Base-by-base conservation (phyloP, 2,113 vertebrate genomes). In the Atractosteus spatula region DNA sequence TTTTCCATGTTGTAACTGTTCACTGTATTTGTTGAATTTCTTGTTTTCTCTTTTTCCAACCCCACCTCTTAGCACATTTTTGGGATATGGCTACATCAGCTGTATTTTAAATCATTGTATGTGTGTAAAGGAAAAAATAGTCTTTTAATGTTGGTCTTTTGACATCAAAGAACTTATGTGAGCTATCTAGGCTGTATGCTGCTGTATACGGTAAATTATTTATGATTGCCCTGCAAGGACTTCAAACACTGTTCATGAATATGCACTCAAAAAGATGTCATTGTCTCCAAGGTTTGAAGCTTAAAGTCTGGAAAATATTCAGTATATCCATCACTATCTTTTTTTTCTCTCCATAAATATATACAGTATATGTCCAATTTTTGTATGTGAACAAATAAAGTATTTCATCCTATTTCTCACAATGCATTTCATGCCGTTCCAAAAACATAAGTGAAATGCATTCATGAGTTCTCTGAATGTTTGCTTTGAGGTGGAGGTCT, bases 401-500 rank as follows among this genome's bases (percentile, higher is more conserved):
- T 55, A 41, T 7, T 29, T 29, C 29, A 29, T 29, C 29, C 29
- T 29, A 29, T 29, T 29, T 2, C 29, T 29, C 29, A 29, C 29
- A 29, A 29, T 29, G 29, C 29, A 29, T 29, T 29, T 29, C 29
- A 29, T 29, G 29, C 29, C 29, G 2, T 29, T 29, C 29, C 29
- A 29, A 29, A 51, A 7, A 51, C 47, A 51, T 51, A 10, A 12
- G 61, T 61, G 61, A 56, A 3, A 51, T 41, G 55, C 45, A 41
- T 67, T 43, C 74, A 55, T 43, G 17, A 43, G 10, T 42, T n/a
- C 41, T 63, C 41, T 71, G 10, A 42, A 4, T 65, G 10, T 69
- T 8, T 54, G 41, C 41, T 73, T 83, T 8, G 70, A 99, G 96
- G 97, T 97, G 8, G 97, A 99, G 82, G 77, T 81, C 42, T 99